Conservation (phyloP, 2,797 vertebrate species). For the Dendrocincla tyrannina region DNA sequence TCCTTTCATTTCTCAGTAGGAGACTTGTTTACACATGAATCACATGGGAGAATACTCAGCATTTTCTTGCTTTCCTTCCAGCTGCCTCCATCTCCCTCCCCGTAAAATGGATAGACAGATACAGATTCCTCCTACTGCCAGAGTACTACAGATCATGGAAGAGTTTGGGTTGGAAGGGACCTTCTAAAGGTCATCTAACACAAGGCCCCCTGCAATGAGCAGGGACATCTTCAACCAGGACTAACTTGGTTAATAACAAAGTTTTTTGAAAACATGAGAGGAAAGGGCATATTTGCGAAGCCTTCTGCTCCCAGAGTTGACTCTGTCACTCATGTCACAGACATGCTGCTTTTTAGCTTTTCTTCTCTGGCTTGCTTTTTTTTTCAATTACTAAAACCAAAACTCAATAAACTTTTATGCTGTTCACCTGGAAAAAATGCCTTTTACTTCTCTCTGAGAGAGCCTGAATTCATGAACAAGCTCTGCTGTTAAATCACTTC, state of each 20-base stretch:
- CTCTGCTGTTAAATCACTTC: neutral
- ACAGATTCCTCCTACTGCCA: neutral
- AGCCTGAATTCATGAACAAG: neutral
- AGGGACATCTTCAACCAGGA: neutral
- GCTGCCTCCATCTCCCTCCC: neutral
- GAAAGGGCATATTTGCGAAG: neutral
- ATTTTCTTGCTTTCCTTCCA: neutral
- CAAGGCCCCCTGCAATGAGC: neutral
- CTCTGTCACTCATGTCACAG: neutral
- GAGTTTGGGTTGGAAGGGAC: neutral
- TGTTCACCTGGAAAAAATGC: neutral
- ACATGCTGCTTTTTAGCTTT: neutral
- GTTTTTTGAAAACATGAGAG: neutral
- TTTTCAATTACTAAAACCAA: neutral
- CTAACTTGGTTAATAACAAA: neutral
- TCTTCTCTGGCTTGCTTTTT: neutral
- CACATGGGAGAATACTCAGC: neutral
- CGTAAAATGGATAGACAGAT: neutral
- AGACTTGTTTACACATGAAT: neutral
- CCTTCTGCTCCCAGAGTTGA: neutral
- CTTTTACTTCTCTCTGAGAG: neutral
- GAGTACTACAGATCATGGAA: neutral
- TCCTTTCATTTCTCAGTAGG: neutral
- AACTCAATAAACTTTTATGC: neutral
- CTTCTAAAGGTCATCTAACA: neutral